Evolutionary conservation across 2,888 invertebrate genomes (phyloP).

Genomic region (Norana najaformis): DNA sequence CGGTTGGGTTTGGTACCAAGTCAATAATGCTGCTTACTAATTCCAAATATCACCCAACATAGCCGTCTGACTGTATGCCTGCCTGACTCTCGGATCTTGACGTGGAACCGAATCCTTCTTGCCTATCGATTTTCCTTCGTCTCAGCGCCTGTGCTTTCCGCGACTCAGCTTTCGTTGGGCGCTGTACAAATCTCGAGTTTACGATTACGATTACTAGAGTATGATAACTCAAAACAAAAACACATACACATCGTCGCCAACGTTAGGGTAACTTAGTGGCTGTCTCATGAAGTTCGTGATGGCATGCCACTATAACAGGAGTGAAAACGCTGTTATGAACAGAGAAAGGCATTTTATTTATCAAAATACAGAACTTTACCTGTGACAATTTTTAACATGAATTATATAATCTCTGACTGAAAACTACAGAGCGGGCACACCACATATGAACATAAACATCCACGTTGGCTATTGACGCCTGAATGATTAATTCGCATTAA

Average conservation of each 20-base stretch:
- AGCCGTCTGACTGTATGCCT: too few relatives aligned
- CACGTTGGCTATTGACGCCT: not conserved
- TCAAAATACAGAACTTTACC: conserved; percentile 2
- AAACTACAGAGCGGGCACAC: too few relatives aligned
- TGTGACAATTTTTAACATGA: not conserved
- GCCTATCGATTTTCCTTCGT: too few relatives aligned
- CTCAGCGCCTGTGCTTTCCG: too few relatives aligned
- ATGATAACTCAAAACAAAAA: not conserved
- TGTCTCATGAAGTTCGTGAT: not conserved
- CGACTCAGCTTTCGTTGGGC: too few relatives aligned
- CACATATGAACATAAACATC: not conserved
- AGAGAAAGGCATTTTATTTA: not conserved
- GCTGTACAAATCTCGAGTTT: too few relatives aligned
- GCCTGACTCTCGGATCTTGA: too few relatives aligned
- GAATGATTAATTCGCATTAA: not conserved
- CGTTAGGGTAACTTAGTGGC: not conserved
- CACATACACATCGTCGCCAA: not conserved
- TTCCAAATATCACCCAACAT: too few relatives aligned
- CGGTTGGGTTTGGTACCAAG: not conserved
- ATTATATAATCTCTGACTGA: not conserved
- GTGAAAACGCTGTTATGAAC: not conserved
- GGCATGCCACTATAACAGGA: not conserved
- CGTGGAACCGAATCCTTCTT: too few relatives aligned
- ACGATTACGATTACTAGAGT: not conserved
- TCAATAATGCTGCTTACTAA: too few relatives aligned